phyloP scores from a whole-genome alignment of 2,888 invertebrate genomes.

The Parelbella ahira region DNA sequence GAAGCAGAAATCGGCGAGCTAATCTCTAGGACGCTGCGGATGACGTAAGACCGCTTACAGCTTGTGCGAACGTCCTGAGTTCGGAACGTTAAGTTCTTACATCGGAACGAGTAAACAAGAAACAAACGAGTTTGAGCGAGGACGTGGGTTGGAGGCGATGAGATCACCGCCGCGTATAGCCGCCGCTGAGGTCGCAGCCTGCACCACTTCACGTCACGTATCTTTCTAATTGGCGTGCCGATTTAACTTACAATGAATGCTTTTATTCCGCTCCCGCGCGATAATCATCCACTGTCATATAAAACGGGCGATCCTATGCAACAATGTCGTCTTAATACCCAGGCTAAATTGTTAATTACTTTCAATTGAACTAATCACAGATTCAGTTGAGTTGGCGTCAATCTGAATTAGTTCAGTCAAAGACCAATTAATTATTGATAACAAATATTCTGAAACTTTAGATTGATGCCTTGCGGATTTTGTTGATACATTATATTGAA shows the following conservation, averaged over 20 bases:
- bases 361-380: no score
- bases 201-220: constrained; percentile 63
- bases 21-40: constrained; percentile 25
- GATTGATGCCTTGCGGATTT: no score
- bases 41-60: constrained; percentile 58
- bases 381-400: no score
- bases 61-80: constrained; percentile 58
- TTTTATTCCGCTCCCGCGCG: constrained; percentile 27
- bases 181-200: constrained; percentile 65
- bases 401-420: no score
- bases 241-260: constrained; percentile 41
- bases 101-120: constrained; percentile 70
- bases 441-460: no score
- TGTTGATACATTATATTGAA: no score
- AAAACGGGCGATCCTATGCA: background rate
- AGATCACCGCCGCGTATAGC: constrained; percentile 74
- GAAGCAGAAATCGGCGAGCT: constrained; percentile 22
- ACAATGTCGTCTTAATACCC: background rate
- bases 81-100: constrained; percentile 63
- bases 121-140: constrained; percentile 77
- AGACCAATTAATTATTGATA: no score
- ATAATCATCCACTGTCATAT: constrained; percentile 28
- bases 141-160: constrained; percentile 69
- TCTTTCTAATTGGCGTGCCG: constrained; percentile 68
- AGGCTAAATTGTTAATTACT: constrained; percentile 3